Base-by-base conservation (phyloP, 2,797 vertebrate genomes). In the Onychomys torridus region DNA sequence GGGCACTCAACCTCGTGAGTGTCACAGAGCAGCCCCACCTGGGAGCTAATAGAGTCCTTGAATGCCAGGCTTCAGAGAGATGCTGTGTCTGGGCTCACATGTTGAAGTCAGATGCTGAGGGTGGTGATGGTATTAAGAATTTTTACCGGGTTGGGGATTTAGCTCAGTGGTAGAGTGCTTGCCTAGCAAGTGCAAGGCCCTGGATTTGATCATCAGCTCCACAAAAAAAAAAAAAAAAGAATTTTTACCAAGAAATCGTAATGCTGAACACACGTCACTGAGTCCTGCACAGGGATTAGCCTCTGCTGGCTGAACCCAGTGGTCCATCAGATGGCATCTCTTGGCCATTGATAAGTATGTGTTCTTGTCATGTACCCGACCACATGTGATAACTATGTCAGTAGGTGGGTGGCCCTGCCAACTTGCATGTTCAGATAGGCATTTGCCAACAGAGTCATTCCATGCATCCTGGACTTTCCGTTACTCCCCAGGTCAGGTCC, bases 251-350 rank as follows among this genome's bases (percentile, higher is more conserved):
- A 69, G n/a, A 3, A 3, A 1, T 21, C 12, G 52, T n/a, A 19
- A 4, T n/a, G 0, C 3, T 29, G 49, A 13, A 5, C 27, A 46
- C 2, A 0, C 23, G 14, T n/a, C 1, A 1, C 13, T 4, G 25
- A 32, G 27, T 32, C n/a, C n/a, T 4, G 3, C 5, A n/a, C n/a
- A 79, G 63, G 43, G 34, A 27, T 52, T 14, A 49, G 32, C 8
- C 32, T 61, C 85, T 34, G 1, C 40, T 77, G 46, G 32, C 79
- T 16, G 32, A n/a, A 81, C 49, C 43, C 34, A 9, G 61, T 2
- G n/a, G 27, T 52, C 17, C 34, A 4, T 7, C 78, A 49, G 69
- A 17, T 5, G 7, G 55, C 21, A 7, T 27, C 43, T 43, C 12
- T 37, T 73, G 34, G 86, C 86, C 37, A 43, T 46, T 23, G 69